phyloP scores from a whole-genome alignment of 2,888 invertebrate species.

The Crossocerus cetratus region DNA sequence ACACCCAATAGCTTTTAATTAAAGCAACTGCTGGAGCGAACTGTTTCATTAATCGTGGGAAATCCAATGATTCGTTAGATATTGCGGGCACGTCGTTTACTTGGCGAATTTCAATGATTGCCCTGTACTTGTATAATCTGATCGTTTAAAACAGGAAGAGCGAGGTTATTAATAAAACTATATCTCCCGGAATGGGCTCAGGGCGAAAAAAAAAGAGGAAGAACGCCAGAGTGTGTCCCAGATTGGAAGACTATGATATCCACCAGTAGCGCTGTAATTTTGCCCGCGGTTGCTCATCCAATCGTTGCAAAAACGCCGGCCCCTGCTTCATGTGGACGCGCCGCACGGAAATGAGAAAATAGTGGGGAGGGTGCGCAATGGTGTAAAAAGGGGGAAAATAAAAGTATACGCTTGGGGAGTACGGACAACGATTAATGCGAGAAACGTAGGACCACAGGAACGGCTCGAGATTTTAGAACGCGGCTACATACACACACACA shows the following conservation, averaged over 20 bases:
- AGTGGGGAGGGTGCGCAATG: neutral
- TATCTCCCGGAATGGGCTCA: too few species aligned
- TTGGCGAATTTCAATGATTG: slow-evolving; percentile 42
- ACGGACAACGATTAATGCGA: slow-evolving; percentile 59
- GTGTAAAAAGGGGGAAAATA: neutral
- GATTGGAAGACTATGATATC: neutral
- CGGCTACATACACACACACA: slow-evolving; percentile 32
- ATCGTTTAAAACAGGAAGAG: slow-evolving; percentile 2
- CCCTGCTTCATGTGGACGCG: neutral
- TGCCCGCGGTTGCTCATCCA: slow-evolving; percentile 1
- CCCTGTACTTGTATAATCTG: slow-evolving; percentile 33
- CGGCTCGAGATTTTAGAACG: slow-evolving; percentile 65
- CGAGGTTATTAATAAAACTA: neutral
- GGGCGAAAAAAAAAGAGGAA: neutral
- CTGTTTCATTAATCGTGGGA: slow-evolving; percentile 38
- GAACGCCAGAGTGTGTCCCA: too few species aligned
- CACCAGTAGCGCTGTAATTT: slow-evolving; percentile 30
- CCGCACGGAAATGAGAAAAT: neutral
- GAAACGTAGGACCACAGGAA: slow-evolving; percentile 57
- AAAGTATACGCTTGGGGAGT: slow-evolving; percentile 1
- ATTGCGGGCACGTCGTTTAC: slow-evolving; percentile 21
- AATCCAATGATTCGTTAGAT: slow-evolving; percentile 24
- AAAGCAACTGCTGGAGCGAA: slow-evolving; percentile 28
- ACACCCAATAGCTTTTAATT: slow-evolving; percentile 38
- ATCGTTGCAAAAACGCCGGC: neutral